These are phyloP conservation scores for Steinernema carpocapsae DNA, from an alignment of 2,888 invertebrate genomes.

Conservation along the genomic window DNA sequence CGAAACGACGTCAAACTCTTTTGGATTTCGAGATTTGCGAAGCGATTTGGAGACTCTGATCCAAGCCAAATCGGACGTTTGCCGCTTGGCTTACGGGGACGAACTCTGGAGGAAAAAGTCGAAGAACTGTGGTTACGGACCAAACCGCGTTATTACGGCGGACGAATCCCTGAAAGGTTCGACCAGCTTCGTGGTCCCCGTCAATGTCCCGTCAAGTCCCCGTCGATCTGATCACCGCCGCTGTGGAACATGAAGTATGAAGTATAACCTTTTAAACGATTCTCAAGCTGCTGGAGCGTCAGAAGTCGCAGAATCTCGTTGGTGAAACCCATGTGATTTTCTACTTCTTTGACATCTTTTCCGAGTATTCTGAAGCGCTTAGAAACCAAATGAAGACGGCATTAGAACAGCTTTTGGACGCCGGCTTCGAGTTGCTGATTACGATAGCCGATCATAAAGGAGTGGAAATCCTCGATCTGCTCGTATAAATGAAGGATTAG, in stretches of 20 bases:
- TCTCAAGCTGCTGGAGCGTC: not conserved
- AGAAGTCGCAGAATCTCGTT: not conserved
- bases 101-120: too few species aligned
- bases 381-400: not conserved
- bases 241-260: slow-evolving; percentile 70
- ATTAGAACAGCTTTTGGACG: not conserved
- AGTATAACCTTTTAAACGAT: slow-evolving; percentile 55
- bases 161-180: slow-evolving; percentile 7
- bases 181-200: slow-evolving; percentile 68
- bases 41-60: too few species aligned
- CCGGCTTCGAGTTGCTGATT: not conserved
- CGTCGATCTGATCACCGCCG: slow-evolving; percentile 66
- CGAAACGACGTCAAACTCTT: too few species aligned
- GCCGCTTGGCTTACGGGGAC: not conserved
- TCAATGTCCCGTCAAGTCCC: slow-evolving; percentile 58
- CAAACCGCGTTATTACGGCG: slow-evolving; percentile 11
- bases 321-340: not conserved
- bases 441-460: slow-evolving; percentile 7
- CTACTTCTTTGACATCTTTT: slow-evolving; percentile 6
- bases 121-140: too few species aligned
- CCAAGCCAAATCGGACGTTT: slow-evolving; percentile 38
- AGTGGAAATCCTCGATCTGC: not conserved
- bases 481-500: not conserved
- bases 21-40: too few species aligned
- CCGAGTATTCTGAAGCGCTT: not conserved